These are phyloP conservation scores for Nettapus auritus DNA, from an alignment of 2,113 vertebrate species.

Conservation along the genomic window DNA sequence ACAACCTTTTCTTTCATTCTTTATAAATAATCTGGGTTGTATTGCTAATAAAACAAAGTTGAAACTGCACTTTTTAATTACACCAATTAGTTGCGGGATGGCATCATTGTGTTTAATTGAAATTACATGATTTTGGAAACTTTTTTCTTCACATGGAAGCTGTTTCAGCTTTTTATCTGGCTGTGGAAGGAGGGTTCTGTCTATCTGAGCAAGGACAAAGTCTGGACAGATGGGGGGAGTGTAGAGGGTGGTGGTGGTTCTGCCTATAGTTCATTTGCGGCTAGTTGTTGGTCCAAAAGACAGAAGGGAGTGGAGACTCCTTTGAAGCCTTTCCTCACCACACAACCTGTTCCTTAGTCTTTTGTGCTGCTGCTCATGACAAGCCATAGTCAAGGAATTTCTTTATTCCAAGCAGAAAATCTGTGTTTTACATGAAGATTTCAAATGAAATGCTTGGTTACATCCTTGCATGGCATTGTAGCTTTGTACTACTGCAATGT, in stretches of 20 bases:
- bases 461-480: not conserved
- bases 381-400: not conserved
- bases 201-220: not conserved
- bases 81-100: not conserved
- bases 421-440: not conserved
- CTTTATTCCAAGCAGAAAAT: not conserved
- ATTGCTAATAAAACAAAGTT: not conserved
- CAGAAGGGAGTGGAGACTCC: not conserved
- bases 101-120: not conserved
- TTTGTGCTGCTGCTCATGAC: not conserved
- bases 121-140: not conserved
- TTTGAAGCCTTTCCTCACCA: not conserved
- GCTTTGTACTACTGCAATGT: not conserved
- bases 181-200: not conserved
- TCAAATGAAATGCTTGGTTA: not conserved
- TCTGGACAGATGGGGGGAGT: not conserved
- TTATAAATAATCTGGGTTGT: not conserved
- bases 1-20: not conserved
- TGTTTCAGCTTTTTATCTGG: not conserved
- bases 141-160: accelerated
- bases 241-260: not conserved
- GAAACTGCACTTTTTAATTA: not conserved
- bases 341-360: accelerated
- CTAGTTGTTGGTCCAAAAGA: not conserved
- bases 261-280: not conserved